Percentiles rank a stretch among this genome's conserved stretches.
Conservation (phyloP, 2,888 invertebrate genomes). For the Hanleya hanleyi region DNA sequence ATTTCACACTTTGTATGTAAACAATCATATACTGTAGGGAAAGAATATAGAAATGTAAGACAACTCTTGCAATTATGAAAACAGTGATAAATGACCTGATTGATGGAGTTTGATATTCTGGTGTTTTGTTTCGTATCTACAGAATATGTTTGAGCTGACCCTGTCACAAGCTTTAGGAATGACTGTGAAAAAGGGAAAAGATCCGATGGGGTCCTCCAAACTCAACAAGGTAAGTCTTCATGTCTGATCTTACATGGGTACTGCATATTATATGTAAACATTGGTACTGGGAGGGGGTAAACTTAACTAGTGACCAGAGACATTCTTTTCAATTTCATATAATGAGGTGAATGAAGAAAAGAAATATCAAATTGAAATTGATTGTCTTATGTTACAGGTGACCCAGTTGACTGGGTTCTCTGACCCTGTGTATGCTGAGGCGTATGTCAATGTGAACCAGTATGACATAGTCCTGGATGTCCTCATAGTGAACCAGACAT, state of each 20-base stretch:
- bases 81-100: too few species aligned
- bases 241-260: too few species aligned
- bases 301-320: too few species aligned
- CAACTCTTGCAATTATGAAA: too few species aligned
- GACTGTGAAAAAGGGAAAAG: constrained; percentile 74
- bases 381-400: too few species aligned
- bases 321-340: background rate
- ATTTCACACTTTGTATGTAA: too few species aligned
- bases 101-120: too few species aligned
- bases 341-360: background rate
- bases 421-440: constrained; percentile 99
- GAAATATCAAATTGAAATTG: background rate
- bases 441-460: constrained; percentile 93
- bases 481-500: constrained; percentile 93
- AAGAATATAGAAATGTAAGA: background rate
- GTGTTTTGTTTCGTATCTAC: constrained; percentile 35
- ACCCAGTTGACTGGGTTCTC: constrained; percentile 99
- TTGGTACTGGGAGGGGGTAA: too few species aligned
- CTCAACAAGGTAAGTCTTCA: constrained; percentile 77
- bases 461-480: constrained; percentile 99
- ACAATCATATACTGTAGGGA: too few species aligned
- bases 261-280: too few species aligned
- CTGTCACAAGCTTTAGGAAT: constrained; percentile 88
- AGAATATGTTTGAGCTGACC: constrained; percentile 94
- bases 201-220: constrained; percentile 76